Conservation (phyloP, 2,113 vertebrate genomes). For the Cavia aperea region DNA sequence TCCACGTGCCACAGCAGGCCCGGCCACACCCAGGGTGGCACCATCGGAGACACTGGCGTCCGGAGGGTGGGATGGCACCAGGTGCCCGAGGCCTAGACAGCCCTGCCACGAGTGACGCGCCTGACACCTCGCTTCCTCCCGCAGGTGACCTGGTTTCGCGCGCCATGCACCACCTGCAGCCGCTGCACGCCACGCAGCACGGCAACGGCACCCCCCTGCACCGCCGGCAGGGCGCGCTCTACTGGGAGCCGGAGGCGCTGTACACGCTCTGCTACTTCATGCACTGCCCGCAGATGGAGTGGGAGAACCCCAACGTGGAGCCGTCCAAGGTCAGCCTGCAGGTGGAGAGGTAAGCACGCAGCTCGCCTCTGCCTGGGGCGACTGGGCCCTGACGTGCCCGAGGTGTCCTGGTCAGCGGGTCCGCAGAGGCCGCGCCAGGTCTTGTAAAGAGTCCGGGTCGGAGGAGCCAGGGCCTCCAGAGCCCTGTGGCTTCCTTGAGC, state of each 20-base stretch:
- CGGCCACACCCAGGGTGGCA: not conserved
- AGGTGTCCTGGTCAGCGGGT: not conserved
- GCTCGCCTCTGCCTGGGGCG: rapidly evolving
- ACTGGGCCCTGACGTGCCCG: not conserved
- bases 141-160: slow-evolving; percentile 94
- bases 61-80: not conserved
- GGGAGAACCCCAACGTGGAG: slow-evolving; percentile 98
- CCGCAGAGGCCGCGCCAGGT: not conserved
- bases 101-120: not conserved
- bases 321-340: slow-evolving; percentile 94
- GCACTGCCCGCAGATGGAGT: slow-evolving; percentile 98
- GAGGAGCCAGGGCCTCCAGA: not conserved
- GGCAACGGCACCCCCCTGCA: slow-evolving; percentile 91
- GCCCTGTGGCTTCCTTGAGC: not conserved
- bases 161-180: slow-evolving; percentile 96
- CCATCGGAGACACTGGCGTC: not conserved
- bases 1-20: not conserved
- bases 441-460: not conserved
- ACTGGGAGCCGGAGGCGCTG: slow-evolving; percentile 95
- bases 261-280: slow-evolving; percentile 99
- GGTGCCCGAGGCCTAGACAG: not conserved
- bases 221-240: slow-evolving; percentile 84
- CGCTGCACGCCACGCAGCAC: slow-evolving; percentile 87
- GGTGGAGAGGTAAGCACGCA: slow-evolving; percentile 87
- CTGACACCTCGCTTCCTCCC: slow-evolving; percentile 62